Evolutionary conservation across 2,797 vertebrate species (phyloP).

Genomic region (Platalea minor): DNA sequence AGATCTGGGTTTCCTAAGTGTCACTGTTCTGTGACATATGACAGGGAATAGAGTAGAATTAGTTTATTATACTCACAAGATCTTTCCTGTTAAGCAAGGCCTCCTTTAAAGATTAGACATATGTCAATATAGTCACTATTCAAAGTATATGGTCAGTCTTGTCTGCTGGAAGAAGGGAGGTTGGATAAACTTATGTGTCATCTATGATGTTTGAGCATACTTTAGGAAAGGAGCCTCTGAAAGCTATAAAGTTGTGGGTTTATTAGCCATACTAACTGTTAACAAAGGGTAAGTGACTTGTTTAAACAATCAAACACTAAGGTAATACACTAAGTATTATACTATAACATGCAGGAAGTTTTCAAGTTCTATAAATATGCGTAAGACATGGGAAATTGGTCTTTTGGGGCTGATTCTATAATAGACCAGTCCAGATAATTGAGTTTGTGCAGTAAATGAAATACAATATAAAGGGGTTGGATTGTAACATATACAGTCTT

Average conservation of each 20-base stretch:
- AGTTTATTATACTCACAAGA: background rate
- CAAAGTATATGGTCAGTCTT: background rate
- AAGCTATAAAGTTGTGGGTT: background rate
- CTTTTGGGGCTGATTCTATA: background rate
- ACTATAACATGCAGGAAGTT: background rate
- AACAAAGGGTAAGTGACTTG: background rate
- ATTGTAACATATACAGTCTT: background rate
- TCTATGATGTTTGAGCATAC: background rate
- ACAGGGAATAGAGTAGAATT: background rate
- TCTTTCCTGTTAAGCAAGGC: background rate
- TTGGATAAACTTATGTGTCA: background rate
- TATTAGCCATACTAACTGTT: background rate
- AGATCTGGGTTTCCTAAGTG: background rate
- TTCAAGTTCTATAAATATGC: background rate
- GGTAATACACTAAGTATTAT: background rate
- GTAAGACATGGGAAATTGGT: background rate
- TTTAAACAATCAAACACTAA: background rate
- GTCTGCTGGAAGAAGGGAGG: background rate
- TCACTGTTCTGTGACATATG: background rate
- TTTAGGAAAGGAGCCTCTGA: background rate
- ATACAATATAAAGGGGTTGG: background rate
- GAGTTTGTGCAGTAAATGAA: constrained; percentile 14
- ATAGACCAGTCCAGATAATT: constrained; percentile 10
- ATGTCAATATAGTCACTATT: background rate
- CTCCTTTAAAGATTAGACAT: background rate